Evolutionary conservation across 2,113 vertebrate species (phyloP).

Genomic region (Calypte anna): DNA sequence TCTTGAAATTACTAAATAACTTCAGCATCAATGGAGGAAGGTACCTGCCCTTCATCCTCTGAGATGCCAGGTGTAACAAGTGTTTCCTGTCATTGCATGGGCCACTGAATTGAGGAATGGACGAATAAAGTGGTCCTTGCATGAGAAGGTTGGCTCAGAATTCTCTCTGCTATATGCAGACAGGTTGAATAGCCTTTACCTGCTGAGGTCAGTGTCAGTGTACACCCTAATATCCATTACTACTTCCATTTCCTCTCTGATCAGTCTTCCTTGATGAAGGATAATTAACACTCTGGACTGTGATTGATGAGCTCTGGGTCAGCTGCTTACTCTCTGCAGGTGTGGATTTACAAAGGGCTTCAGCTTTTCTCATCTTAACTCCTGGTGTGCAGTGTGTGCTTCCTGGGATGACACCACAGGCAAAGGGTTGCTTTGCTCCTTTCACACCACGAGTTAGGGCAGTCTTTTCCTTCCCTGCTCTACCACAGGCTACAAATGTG

Average conservation of each 20-base stretch:
- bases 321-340: neutral
- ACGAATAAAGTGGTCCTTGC: neutral
- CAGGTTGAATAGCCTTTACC: neutral
- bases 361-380: neutral
- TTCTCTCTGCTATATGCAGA: neutral
- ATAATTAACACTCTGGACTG: neutral
- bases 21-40: neutral
- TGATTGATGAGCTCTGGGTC: neutral
- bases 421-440: neutral
- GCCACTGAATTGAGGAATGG: accelerated
- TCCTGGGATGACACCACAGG: accelerated
- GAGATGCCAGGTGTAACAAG: neutral
- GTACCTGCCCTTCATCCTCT: accelerated
- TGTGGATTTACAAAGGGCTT: neutral
- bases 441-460: neutral
- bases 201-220: neutral
- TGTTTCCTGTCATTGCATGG: neutral
- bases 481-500: neutral
- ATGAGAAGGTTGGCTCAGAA: neutral
- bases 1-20: neutral
- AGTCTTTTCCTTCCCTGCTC: neutral
- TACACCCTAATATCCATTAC: neutral
- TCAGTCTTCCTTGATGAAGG: neutral
- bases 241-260: neutral
- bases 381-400: accelerated